Percentiles rank a stretch among this genome's conserved stretches.
These are phyloP conservation scores for Forbesichthys papilliferus DNA, from an alignment of 2,113 vertebrate species.

Conservation along the genomic window DNA sequence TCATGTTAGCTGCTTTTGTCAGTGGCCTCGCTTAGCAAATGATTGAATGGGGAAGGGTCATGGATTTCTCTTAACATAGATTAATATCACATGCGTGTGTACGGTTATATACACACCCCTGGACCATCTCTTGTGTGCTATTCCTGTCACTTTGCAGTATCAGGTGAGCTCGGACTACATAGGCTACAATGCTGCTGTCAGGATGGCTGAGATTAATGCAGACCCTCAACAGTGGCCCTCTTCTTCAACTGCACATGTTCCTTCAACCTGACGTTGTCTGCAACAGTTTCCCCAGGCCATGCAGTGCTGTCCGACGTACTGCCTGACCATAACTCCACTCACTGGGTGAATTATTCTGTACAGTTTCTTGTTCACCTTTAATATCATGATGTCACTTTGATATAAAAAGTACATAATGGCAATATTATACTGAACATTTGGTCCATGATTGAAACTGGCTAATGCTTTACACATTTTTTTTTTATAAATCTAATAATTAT, in stretches of 20 bases:
- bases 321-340: background rate
- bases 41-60: background rate
- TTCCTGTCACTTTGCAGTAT: conserved; percentile 56
- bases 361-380: background rate
- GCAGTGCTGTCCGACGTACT: conserved; percentile 13
- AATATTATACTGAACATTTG: background rate
- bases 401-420: background rate
- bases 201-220: conserved; percentile 64
- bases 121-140: conserved; percentile 50
- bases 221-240: conserved; percentile 21
- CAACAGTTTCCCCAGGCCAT: conserved; percentile 22
- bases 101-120: conserved; percentile 8
- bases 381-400: conserved; percentile 3
- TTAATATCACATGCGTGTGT: conserved; percentile 34
- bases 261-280: conserved; percentile 19
- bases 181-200: conserved; percentile 72
- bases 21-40: conserved; percentile 29
- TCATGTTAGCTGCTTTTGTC: conserved; percentile 34
- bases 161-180: conserved; percentile 65
- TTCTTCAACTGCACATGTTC: conserved; percentile 34
- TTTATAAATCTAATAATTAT: no score
- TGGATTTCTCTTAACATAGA: conserved; percentile 37
- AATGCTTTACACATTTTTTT: no score
- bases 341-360: background rate
- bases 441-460: background rate